Evolutionary conservation across 2,888 invertebrate species (phyloP), one percentile per base, ranked within the genome.

Genomic region (Psococerastis gibbosa): DNA sequence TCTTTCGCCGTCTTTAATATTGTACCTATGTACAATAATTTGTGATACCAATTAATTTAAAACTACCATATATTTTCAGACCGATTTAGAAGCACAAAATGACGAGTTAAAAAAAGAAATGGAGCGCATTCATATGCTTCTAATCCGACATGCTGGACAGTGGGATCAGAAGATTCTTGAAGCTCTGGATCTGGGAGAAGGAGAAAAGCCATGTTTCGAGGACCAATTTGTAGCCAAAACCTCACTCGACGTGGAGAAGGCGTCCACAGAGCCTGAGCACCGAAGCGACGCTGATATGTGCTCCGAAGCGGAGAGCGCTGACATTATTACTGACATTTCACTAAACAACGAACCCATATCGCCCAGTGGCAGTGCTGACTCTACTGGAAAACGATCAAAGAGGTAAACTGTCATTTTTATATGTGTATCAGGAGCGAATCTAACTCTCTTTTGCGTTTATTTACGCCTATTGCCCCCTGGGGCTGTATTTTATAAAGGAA

Each of bases 31-130:
- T n/a, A n/a, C n/a, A n/a, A n/a, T n/a, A n/a, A n/a, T n/a, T n/a
- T n/a, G n/a, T n/a, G n/a, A n/a, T n/a, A n/a, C n/a, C n/a, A n/a
- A n/a, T n/a, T n/a, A n/a, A n/a, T n/a, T n/a, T n/a, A n/a, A n/a
- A n/a, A n/a, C n/a, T n/a, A n/a, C n/a, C n/a, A 27, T 27, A 9
- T 11, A 9, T 27, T 27, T 11, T 27, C 27, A 27, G 27, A 20
- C 52, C 35, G 84, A 85, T 51, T 59, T 85, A 13, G 79, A 81
- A 58, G 62, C 74, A 43, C 81, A 83, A 57, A 74, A 85, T 49
- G 73, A 73, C 13, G 80, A 81, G 53, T 59, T 82, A 11, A 79
- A 79, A 55, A 75, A 73, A 53, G 84, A 85, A 63, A 78, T 85
- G 61, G 84, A 84, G 56, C 80, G 81, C 52, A 74, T 84, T 34